These are phyloP conservation scores for Pteronura brasiliensis DNA, from an alignment of 2,113 vertebrate species.

Conservation along the genomic window DNA sequence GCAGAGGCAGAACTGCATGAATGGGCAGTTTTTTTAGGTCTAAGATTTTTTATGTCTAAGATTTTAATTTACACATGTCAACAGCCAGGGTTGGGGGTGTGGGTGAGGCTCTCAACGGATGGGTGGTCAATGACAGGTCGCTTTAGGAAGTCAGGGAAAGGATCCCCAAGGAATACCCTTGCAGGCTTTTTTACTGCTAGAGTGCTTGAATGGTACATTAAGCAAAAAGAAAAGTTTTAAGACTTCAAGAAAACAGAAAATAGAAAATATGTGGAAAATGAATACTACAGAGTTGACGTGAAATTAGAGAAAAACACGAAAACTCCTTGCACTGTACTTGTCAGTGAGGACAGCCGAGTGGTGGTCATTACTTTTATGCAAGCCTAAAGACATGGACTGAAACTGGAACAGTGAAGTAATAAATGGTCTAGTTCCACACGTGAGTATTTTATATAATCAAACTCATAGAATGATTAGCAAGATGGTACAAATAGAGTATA, in stretches of 20 bases:
- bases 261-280: neutral
- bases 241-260: neutral
- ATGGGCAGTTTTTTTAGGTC: neutral
- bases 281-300: neutral
- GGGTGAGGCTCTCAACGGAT: neutral
- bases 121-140: neutral
- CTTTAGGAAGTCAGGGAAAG: neutral
- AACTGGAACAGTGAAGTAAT: neutral
- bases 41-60: neutral
- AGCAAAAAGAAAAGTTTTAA: neutral
- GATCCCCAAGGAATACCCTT: neutral
- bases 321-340: neutral
- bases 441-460: neutral
- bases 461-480: neutral
- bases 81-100: rapidly evolving
- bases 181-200: neutral
- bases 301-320: neutral
- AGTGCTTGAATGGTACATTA: neutral
- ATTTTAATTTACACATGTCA: neutral
- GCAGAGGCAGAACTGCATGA: neutral
- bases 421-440: neutral
- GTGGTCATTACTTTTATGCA: neutral
- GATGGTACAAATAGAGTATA: neutral
- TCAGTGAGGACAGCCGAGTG: neutral
- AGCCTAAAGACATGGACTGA: neutral